Evolutionary conservation across 2,797 vertebrate genomes (phyloP), one percentile per base, ranked within the genome.

Genomic region (Nothura maculosa): DNA sequence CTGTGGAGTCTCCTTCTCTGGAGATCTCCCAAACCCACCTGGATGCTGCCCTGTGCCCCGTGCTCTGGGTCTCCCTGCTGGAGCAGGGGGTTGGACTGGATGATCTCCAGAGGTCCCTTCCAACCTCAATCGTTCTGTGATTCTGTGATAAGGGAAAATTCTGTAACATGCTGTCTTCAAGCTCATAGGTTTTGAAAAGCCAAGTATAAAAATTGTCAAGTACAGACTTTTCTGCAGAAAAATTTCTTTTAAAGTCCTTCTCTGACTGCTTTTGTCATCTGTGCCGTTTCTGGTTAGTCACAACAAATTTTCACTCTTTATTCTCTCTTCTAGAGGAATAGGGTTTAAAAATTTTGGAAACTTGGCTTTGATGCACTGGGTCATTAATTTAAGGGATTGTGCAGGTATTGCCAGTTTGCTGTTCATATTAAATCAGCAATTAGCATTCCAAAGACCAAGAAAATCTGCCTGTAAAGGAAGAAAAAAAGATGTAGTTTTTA

Each of bases 341-440:
- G n/a, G 4, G 7, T 76, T 9, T 81, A 54, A 30, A 54, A 30
- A 27, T 84, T 81, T 28, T 60, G 50, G 22, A 81, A 75, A 43
- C 1, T 1, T 10, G 24, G 16, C 30, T 54, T 62, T 0, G 0
- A 14, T 74, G 7, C 10, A 0, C 8, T 83, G 7, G 8, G 8
- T 75, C 7, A 10, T 81, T 85, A 45, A 40, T 61, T 61, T 24
- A 73, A 55, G 10, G 67, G 79, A 2, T 22, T 90, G 28, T 34
- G n/a, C 30, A 70, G 42, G 4, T 54, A 12, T 81, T 89, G 20
- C 16, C 13, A 50, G 18, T 9, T 68, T 75, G 75, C 15, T 32
- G 48, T 87, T 85, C 62, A 10, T 62, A 28, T 64, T 81, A 50
- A 88, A 66, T 42, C 8, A 79, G 22, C 4, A 55, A 12, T 43